phyloP scores from a whole-genome alignment of 2,888 invertebrate species.

The Sinhomidia bicolor region DNA sequence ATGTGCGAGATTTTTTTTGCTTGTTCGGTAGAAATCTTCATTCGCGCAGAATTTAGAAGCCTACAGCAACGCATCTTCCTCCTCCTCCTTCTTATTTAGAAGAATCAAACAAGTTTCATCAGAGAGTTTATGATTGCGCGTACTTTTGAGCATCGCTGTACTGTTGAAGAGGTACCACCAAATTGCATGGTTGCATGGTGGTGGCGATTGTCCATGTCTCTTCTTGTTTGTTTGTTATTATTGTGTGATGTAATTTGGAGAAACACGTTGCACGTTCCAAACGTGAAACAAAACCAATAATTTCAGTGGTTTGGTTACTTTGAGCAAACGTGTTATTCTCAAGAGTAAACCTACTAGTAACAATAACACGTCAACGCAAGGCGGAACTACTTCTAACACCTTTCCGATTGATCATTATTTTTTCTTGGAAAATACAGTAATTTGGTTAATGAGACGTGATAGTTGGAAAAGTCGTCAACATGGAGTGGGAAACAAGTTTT shows the following conservation, averaged over 20 bases:
- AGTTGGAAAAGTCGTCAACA: neutral
- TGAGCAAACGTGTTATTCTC: neutral
- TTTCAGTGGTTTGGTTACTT: neutral
- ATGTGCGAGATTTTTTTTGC: conserved; percentile 16
- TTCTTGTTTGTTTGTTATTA: conserved; percentile 44
- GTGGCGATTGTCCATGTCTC: neutral
- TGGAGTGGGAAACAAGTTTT: conserved; percentile 72
- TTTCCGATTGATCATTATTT: neutral
- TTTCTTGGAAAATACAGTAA: conserved; percentile 8
- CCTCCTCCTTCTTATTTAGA: conserved; percentile 12
- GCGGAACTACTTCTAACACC: conserved; percentile 9
- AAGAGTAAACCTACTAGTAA: neutral
- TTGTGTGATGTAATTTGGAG: conserved; percentile 57
- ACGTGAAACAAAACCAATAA: neutral
- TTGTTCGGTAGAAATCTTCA: neutral
- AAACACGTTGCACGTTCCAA: conserved; percentile 52
- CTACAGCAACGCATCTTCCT: conserved; percentile 38
- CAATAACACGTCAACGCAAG: neutral
- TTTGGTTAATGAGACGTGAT: neutral
- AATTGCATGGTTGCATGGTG: neutral
- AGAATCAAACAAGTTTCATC: conserved; percentile 51
- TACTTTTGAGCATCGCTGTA: neutral
- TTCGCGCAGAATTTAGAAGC: conserved; percentile 25
- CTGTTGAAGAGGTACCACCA: neutral
- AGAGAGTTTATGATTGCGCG: neutral